These are phyloP conservation scores for Campopleginae sp. DNA, from an alignment of 2,888 invertebrate species.

Conservation along the genomic window DNA sequence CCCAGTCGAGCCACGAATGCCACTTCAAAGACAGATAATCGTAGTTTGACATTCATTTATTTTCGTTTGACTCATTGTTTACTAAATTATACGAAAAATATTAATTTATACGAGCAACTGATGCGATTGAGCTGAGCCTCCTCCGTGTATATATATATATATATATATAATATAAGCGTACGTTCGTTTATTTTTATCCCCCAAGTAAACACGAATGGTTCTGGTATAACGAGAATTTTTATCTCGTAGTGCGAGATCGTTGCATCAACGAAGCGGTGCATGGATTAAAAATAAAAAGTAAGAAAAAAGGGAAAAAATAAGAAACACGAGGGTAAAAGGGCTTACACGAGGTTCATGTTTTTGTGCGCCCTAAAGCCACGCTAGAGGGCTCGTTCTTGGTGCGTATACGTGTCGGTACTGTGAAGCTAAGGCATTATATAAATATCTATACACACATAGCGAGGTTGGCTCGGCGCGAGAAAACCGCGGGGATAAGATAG, in stretches of 20 bases:
- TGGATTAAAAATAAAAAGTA: conserved; percentile 38
- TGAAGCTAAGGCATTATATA: conserved; percentile 22
- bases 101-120: conserved; percentile 11
- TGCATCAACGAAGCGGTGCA: conserved; percentile 50
- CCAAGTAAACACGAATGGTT: conserved; percentile 62
- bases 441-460: not conserved
- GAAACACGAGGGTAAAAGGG: conserved; percentile 47
- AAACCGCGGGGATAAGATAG: conserved; percentile 75
- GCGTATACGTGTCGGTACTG: conserved; percentile 40
- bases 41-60: not conserved
- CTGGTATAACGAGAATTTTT: conserved; percentile 65
- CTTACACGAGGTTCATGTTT: conserved; percentile 13
- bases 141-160: not conserved
- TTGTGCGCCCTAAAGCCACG: conserved; percentile 34
- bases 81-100: not conserved
- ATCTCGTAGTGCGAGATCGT: conserved; percentile 59
- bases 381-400: conserved; percentile 35
- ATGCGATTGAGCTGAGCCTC: conserved; percentile 11
- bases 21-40: not conserved
- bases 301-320: conserved; percentile 22
- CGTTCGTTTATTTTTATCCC: conserved; percentile 30
- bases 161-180: too few species aligned
- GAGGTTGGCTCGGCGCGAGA: conserved; percentile 59
- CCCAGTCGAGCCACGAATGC: not conserved
- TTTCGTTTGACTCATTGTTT: not conserved